phyloP scores from a whole-genome alignment of 2,797 vertebrate genomes.

The Mormyrops boulengeri region DNA sequence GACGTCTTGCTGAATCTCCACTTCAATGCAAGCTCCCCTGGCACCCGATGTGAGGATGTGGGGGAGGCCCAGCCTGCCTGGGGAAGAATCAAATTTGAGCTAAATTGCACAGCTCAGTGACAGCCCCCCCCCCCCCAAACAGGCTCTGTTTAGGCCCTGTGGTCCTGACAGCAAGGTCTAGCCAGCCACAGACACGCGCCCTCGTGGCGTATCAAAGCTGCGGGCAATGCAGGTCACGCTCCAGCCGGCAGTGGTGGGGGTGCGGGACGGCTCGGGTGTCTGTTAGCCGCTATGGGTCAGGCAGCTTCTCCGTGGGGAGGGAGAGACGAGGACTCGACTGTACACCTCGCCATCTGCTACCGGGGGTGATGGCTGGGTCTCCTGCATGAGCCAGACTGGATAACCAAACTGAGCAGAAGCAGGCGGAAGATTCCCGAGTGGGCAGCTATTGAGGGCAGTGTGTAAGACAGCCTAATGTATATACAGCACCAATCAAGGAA shows the following conservation, averaged over 20 bases:
- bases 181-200: not conserved
- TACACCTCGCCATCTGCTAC: slow-evolving; percentile 5
- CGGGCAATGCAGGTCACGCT: slow-evolving; percentile 5
- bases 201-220: not conserved
- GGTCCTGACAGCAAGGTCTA: not conserved
- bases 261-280: not conserved
- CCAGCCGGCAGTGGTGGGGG: not conserved
- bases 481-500: not conserved
- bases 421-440: not conserved
- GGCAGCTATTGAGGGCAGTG: not conserved
- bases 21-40: not conserved
- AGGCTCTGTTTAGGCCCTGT: not conserved
- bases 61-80: not conserved
- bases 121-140: not conserved
- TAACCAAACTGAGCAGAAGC: not conserved
- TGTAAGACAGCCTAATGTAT: not conserved
- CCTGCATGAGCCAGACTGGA: not conserved
- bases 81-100: not conserved
- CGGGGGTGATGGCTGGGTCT: not conserved
- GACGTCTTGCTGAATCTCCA: not conserved
- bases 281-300: slow-evolving; percentile 13
- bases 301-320: not conserved
- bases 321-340: not conserved
- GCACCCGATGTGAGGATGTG: not conserved
- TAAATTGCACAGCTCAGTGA: not conserved